These are phyloP conservation scores for Stenolophus ochropezus DNA, from an alignment of 2,888 invertebrate genomes.

Conservation along the genomic window DNA sequence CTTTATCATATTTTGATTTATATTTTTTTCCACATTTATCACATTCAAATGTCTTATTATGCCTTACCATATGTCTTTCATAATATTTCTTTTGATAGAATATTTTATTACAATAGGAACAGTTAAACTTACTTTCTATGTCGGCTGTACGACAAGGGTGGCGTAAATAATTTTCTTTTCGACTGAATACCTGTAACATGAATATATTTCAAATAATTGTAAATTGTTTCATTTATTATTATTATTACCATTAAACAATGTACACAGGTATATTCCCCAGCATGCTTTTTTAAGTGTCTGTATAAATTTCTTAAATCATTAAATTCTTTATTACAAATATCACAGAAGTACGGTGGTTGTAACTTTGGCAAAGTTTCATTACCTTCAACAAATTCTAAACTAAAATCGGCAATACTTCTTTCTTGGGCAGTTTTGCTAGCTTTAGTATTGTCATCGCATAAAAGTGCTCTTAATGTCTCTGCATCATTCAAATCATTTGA, in stretches of 20 bases:
- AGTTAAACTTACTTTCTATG: conserved; percentile 62
- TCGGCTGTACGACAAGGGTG: conserved; percentile 68
- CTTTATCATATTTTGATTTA: conserved; percentile 65
- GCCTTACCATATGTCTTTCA: conserved; percentile 71
- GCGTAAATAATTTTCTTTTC: conserved; percentile 71
- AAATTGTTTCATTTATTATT: not conserved
- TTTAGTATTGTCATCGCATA: conserved; percentile 56
- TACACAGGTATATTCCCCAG: conserved; percentile 73
- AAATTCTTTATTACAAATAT: conserved; percentile 70
- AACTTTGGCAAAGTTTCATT: conserved; percentile 57
- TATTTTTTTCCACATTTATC: conserved; percentile 66
- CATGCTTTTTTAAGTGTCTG: conserved; percentile 75
- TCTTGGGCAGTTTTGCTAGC: conserved; percentile 56
- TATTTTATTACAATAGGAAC: conserved; percentile 69
- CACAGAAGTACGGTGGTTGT: conserved; percentile 66
- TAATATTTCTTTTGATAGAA: conserved; percentile 73
- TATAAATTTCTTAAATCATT: conserved; percentile 71
- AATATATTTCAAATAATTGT: not conserved
- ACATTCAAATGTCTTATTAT: conserved; percentile 67
- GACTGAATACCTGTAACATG: conserved; percentile 71
- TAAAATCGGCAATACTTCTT: conserved; percentile 60
- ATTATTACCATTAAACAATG: conserved; percentile 71
- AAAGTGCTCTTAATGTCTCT: conserved; percentile 58
- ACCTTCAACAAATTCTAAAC: conserved; percentile 61
- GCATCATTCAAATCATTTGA: conserved; percentile 48